Percentiles rank a stretch among this genome's conserved stretches.
Evolutionary conservation across 2,888 invertebrate genomes (phyloP).

Genomic region (Ophion obscuratus): DNA sequence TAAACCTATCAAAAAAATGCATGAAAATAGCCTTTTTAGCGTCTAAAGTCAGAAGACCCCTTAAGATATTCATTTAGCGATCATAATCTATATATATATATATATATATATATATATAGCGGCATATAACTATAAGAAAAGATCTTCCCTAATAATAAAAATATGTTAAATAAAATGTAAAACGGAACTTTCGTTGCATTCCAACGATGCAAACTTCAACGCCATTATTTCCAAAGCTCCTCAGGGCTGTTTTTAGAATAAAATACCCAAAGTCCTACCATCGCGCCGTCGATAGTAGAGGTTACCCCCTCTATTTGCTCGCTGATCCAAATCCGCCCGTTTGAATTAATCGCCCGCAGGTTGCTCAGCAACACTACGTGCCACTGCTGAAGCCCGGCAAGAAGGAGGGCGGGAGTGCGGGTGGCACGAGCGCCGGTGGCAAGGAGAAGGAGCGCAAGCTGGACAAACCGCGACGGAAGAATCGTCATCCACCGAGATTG

Average conservation of each 20-base stretch:
- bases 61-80: too few species aligned
- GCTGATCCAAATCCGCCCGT: not conserved
- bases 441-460: slow-evolving; percentile 81
- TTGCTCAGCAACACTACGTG: slow-evolving; percentile 82
- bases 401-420: slow-evolving; percentile 83
- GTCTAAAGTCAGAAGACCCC: too few species aligned
- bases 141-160: too few species aligned
- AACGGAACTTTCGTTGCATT: too few species aligned
- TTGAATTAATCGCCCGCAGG: slow-evolving; percentile 70
- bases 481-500: slow-evolving; percentile 90
- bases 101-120: too few species aligned
- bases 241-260: not conserved
- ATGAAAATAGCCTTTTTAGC: too few species aligned
- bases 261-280: not conserved
- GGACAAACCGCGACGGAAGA: slow-evolving; percentile 82
- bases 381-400: slow-evolving; percentile 84
- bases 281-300: not conserved
- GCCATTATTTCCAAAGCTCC: not conserved
- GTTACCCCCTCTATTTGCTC: not conserved
- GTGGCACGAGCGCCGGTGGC: slow-evolving; percentile 75
- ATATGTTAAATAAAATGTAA: too few species aligned
- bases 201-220: too few species aligned
- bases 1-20: too few species aligned
- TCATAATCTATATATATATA: too few species aligned
- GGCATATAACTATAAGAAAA: too few species aligned